A percentile compares a stretch with the other conserved stretches of the same genome.
Evolutionary conservation across 92 coral and sea anemone species (phyloP).

Genomic region (Zoanthus sansibaricus): DNA sequence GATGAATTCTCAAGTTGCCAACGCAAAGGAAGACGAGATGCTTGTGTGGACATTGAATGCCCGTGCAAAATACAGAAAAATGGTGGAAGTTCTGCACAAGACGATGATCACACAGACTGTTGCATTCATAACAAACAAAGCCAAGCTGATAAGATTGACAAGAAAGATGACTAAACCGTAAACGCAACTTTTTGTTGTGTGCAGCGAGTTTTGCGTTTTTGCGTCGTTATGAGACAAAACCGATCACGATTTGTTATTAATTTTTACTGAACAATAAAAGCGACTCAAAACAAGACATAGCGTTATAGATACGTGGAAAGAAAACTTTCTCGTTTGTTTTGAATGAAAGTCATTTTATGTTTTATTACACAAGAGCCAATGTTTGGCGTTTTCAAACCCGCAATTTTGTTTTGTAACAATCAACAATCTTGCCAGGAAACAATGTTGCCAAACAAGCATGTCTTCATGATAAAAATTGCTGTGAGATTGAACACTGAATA

Average conservation of each 20-base stretch:
- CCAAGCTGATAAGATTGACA: constrained; percentile 8
- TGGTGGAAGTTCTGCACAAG: not conserved
- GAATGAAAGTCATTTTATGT: not conserved
- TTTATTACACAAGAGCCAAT: not conserved
- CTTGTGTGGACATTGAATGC: constrained; percentile 27
- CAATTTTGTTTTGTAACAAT: not conserved
- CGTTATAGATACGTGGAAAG: not conserved
- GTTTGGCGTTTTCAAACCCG: not conserved
- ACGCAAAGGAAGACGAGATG: constrained; percentile 26
- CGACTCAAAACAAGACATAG: not conserved
- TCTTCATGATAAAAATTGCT: not conserved
- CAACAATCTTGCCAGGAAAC: not conserved
- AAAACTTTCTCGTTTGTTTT: not conserved
- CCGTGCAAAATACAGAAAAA: constrained; percentile 30
- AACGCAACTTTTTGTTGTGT: constrained; percentile 11
- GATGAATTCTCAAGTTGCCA: constrained; percentile 29
- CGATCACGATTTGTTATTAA: not conserved
- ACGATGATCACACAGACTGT: not conserved
- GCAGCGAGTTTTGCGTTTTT: constrained; percentile 1
- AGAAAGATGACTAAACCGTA: not conserved
- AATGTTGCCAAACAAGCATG: not conserved
- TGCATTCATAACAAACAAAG: constrained; percentile 22
- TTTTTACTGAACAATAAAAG: not conserved
- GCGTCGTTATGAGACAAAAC: constrained; percentile 15
- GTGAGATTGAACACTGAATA: not conserved